Evolutionary conservation across 2,888 invertebrate species (phyloP).

Genomic region (Aphrophora alni): DNA sequence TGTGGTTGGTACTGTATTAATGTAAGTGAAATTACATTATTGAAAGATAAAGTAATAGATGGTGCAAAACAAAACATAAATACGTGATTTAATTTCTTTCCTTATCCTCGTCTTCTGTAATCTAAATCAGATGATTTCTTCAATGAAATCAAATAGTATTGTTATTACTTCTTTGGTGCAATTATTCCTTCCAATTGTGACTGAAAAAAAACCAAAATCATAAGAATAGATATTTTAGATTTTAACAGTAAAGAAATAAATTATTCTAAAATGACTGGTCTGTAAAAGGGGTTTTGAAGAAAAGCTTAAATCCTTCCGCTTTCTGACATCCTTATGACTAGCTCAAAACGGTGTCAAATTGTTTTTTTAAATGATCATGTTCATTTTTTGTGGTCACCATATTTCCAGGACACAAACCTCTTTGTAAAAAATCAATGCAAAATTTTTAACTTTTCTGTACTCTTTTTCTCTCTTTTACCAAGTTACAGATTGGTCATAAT

Average conservation of each 20-base stretch:
- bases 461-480: no score
- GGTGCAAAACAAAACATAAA: slow-evolving; percentile 34
- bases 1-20: slow-evolving; percentile 34
- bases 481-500: no score
- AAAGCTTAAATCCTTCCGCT: no score
- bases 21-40: slow-evolving; percentile 24
- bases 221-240: neutral
- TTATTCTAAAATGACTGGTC: neutral
- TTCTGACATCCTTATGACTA: no score
- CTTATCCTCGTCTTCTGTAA: neutral
- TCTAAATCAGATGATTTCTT: neutral
- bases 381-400: no score
- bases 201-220: slow-evolving; percentile 60
- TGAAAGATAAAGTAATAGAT: slow-evolving; percentile 36
- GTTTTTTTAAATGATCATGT: no score
- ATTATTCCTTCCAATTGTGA: slow-evolving; percentile 94
- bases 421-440: no score
- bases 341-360: no score
- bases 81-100: neutral
- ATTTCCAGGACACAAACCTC: no score
- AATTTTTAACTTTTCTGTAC: no score
- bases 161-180: slow-evolving; percentile 83
- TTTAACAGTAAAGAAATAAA: neutral
- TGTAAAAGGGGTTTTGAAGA: no score
- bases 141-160: neutral